These are phyloP conservation scores for Vidua chalybeata DNA, from an alignment of 2,113 vertebrate species.

Conservation along the genomic window DNA sequence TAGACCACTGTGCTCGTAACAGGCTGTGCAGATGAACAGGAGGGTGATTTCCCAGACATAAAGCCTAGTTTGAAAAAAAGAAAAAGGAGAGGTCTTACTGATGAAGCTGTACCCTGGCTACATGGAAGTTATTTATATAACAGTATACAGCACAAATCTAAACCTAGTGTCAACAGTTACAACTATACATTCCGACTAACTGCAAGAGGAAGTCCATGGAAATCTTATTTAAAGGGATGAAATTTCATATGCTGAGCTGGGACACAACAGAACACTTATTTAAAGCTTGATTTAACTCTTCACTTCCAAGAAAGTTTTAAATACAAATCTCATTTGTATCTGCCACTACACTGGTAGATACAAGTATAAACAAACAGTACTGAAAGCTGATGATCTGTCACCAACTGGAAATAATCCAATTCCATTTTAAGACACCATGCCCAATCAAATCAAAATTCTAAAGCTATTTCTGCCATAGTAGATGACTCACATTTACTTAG, in stretches of 20 bases:
- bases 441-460: neutral
- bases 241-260: neutral
- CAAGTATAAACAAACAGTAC: neutral
- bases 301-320: neutral
- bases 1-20: slow-evolving; percentile 68
- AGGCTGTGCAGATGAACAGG: slow-evolving; percentile 60
- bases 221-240: neutral
- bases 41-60: slow-evolving; percentile 61
- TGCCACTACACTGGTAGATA: neutral
- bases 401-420: neutral
- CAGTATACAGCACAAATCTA: neutral
- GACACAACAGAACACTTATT: neutral
- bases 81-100: neutral
- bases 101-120: neutral
- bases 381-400: neutral
- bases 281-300: slow-evolving; percentile 12
- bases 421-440: neutral
- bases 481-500: neutral
- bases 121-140: neutral
- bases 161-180: neutral
- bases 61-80: slow-evolving; percentile 75
- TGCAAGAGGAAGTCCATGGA: neutral
- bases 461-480: neutral
- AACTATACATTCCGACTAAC: neutral
- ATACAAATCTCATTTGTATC: neutral